Evolutionary conservation across 2,888 invertebrate genomes (phyloP), one percentile per base, ranked within the genome.

Genomic region (Apamea anceps): DNA sequence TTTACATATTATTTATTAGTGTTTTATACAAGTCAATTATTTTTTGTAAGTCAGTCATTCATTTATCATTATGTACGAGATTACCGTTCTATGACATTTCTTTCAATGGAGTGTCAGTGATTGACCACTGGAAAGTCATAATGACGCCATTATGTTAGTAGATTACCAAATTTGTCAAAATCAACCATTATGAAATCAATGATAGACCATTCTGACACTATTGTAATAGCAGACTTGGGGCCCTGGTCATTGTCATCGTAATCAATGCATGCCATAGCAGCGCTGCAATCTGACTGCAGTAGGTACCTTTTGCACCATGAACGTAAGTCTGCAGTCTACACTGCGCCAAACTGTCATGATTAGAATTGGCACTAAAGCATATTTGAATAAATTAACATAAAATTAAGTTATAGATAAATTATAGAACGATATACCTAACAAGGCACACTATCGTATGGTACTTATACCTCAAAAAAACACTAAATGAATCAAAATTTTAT

Each of bases 281-380:
- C n/a, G 63, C 32, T 81, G 82, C 57, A 70, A 48, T 25, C 2
- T 60, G n/a, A 62, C 15, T 71, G 79, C 60, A 62, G 28, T 77
- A 32, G 15, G 0, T 28, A 57, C 60, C 4, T 60, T 60, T 21
- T 37, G 7, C 32, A n/a, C 0, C 21, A 7, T 32, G 13, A 71
- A n/a, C 8, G 3, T 62, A 74, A 28, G 45, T 45, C 62, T 13
- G 67, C 8, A 42, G 28, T 70, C 32, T 65, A 65, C n/a, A n/a
- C 65, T 81, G 82, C 81, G 62, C n/a, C 71, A 60, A 82, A 60
- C 25, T 63, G 25, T 60, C 15, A 15, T 48, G 60, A 75, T 65
- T 42, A 42, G 57, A 82, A 66, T 76, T 65, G 42, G 12, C n/a
- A 10, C 32, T 70, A 15, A 32, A 48, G n/a, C 18, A 75, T 60